phyloP scores from a whole-genome alignment of 2,888 invertebrate genomes.

The Pandemis corylana region DNA sequence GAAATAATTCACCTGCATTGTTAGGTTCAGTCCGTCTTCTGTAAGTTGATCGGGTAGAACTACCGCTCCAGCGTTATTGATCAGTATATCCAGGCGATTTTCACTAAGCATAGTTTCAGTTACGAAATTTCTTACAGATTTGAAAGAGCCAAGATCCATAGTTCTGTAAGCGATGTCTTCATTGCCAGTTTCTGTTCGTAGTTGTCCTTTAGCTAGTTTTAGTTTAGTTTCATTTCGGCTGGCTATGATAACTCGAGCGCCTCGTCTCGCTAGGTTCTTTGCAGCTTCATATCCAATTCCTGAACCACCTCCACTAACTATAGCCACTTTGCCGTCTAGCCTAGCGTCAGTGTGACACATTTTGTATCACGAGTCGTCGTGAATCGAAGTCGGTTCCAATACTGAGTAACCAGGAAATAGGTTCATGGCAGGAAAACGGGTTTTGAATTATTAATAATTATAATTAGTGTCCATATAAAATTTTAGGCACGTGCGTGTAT shows the following conservation, averaged over 20 bases:
- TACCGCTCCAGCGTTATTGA: conserved; percentile 86
- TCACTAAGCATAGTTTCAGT: conserved; percentile 70
- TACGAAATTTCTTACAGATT: conserved; percentile 83
- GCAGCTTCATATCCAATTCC: conserved; percentile 77
- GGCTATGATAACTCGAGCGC: conserved; percentile 80
- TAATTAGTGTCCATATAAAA: background rate
- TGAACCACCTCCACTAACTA: conserved; percentile 75
- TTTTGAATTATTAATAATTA: conserved; percentile 18
- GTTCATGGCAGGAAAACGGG: background rate
- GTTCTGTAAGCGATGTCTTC: conserved; percentile 60
- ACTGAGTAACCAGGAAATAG: conserved; percentile 26
- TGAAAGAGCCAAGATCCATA: conserved; percentile 75
- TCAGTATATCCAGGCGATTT: conserved; percentile 76
- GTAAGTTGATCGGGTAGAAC: conserved; percentile 77
- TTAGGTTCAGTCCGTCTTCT: conserved; percentile 86
- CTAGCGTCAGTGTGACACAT: conserved; percentile 62
- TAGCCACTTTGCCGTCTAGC: conserved; percentile 69
- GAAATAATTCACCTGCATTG: conserved; percentile 89
- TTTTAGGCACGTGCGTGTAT: background rate
- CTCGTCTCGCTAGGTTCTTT: conserved; percentile 73
- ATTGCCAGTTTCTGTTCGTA: conserved; percentile 66
- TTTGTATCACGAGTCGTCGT: conserved; percentile 46
- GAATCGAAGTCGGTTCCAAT: background rate
- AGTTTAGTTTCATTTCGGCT: conserved; percentile 80
- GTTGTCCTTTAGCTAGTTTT: conserved; percentile 62